Evolutionary conservation across 2,888 invertebrate genomes (phyloP).

Genomic region (Meiosimyza decipiens): DNA sequence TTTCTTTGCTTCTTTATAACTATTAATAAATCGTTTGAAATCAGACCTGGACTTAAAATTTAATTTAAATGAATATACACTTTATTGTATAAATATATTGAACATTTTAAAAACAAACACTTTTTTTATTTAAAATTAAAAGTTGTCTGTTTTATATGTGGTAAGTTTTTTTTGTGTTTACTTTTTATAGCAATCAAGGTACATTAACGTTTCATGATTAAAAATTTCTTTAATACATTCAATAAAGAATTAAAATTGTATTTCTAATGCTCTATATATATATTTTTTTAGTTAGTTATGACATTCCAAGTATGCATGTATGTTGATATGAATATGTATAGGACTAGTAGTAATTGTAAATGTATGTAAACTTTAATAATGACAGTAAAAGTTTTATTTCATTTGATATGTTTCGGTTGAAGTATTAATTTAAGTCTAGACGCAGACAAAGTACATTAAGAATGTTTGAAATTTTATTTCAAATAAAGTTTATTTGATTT

Average conservation of each 20-base stretch:
- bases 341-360: slow-evolving; percentile 21
- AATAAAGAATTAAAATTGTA: slow-evolving; percentile 32
- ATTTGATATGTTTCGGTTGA: slow-evolving; percentile 37
- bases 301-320: slow-evolving; percentile 35
- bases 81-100: slow-evolving; percentile 10
- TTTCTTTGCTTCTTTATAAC: slow-evolving; percentile 1
- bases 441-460: slow-evolving; percentile 2
- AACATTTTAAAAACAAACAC: too few relatives aligned
- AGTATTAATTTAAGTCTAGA: neutral
- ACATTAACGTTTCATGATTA: slow-evolving; percentile 49
- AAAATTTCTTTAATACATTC: slow-evolving; percentile 37
- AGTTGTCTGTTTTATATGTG: slow-evolving; percentile 43
- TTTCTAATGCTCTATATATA: slow-evolving; percentile 30
- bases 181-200: slow-evolving; percentile 47
- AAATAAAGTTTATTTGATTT: too few relatives aligned
- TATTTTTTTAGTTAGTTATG: slow-evolving; percentile 20
- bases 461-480: neutral
- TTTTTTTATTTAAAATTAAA: neutral
- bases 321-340: slow-evolving; percentile 25
- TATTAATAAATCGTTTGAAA: slow-evolving; percentile 18
- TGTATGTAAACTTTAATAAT: neutral
- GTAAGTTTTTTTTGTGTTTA: slow-evolving; percentile 31
- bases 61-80: slow-evolving; percentile 2
- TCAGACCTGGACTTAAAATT: slow-evolving; percentile 14
- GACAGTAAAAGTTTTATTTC: too few relatives aligned